A percentile compares a stretch with the other conserved stretches of the same genome.
Evolutionary conservation across 2,797 vertebrate genomes (phyloP).

Genomic region (Onychomys leucogaster): DNA sequence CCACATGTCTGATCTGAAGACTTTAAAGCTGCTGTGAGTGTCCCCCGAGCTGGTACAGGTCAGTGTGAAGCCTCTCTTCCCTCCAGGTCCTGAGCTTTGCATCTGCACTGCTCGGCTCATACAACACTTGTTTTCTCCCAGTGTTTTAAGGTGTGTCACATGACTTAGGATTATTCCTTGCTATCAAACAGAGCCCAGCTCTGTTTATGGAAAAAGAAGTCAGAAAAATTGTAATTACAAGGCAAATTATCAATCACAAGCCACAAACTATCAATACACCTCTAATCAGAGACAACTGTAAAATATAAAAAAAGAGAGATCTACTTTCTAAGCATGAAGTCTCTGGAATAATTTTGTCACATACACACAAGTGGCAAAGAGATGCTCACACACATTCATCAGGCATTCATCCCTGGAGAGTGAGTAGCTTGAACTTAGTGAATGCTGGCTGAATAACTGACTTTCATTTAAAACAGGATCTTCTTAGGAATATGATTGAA

Average conservation of each 20-base stretch:
- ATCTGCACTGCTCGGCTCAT: background rate
- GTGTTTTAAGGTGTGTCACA: background rate
- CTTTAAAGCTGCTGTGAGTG: background rate
- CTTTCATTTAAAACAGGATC: background rate
- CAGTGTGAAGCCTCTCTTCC: background rate
- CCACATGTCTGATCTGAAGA: background rate
- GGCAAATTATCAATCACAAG: background rate
- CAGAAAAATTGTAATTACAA: background rate
- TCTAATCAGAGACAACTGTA: background rate
- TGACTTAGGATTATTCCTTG: background rate
- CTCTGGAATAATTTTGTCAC: conserved; percentile 17
- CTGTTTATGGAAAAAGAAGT: background rate
- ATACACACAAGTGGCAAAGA: background rate
- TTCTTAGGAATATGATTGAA: background rate
- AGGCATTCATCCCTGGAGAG: background rate
- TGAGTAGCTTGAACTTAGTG: background rate
- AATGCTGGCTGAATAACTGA: background rate
- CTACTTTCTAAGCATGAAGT: background rate
- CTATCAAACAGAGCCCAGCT: background rate
- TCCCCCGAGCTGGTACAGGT: background rate
- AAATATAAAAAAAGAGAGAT: background rate
- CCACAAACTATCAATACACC: background rate
- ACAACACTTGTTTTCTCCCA: background rate
- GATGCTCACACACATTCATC: background rate
- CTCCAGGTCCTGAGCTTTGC: background rate